These are phyloP conservation scores for Plotosus lineatus DNA, from an alignment of 2,113 vertebrate species.

Conservation along the genomic window DNA sequence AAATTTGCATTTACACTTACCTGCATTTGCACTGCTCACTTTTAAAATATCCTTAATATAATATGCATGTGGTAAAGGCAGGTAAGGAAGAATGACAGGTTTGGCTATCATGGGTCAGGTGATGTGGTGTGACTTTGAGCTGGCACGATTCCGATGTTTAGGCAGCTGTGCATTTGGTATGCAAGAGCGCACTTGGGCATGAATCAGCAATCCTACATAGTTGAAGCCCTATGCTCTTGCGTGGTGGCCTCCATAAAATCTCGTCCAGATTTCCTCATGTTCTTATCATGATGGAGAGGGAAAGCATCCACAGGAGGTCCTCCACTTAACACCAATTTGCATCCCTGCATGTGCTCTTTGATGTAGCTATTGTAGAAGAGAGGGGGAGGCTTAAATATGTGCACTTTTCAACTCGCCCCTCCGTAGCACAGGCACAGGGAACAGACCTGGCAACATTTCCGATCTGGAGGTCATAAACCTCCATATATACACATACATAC, in stretches of 20 bases:
- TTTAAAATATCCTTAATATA: constrained; percentile 8
- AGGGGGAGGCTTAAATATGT: constrained; percentile 57
- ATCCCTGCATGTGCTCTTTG: constrained; percentile 61
- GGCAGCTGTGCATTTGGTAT: constrained; percentile 47
- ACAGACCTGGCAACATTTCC: constrained; percentile 48
- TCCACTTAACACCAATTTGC: constrained; percentile 58
- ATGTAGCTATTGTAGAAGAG: constrained; percentile 50
- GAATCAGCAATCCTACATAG: constrained; percentile 49
- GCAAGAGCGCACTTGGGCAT: constrained; percentile 21
- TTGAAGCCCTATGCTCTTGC: constrained; percentile 47
- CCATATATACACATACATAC: too few relatives aligned
- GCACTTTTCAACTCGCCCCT: constrained; percentile 48
- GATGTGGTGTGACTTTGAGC: background rate
- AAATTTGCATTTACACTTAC: background rate
- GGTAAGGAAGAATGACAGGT: background rate
- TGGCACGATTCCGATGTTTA: constrained; percentile 29
- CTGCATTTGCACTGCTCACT: constrained; percentile 3
- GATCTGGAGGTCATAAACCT: constrained; percentile 49
- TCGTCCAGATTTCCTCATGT: constrained; percentile 52
- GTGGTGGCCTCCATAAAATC: constrained; percentile 58
- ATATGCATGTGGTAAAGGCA: background rate
- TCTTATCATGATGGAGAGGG: constrained; percentile 58
- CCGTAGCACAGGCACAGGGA: constrained; percentile 43
- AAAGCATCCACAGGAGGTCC: constrained; percentile 54
- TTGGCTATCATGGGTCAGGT: constrained; percentile 1